These are phyloP conservation scores for Plecotus auritus DNA, from an alignment of 2,113 vertebrate genomes.

Conservation along the genomic window DNA sequence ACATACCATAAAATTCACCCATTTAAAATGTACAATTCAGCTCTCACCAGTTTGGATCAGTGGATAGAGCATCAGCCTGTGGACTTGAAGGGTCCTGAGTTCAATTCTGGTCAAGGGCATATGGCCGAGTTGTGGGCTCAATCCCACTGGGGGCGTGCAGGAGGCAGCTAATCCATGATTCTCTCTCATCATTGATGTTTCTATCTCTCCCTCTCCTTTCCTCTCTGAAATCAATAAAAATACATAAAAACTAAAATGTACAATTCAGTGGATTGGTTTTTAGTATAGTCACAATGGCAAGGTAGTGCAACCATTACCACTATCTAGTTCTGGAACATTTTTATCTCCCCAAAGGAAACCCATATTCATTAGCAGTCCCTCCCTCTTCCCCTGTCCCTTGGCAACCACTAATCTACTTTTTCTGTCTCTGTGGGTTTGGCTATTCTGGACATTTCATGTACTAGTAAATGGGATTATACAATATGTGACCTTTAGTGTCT, in stretches of 20 bases:
- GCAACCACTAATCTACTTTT: neutral
- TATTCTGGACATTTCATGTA: neutral
- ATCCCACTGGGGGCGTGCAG: no score
- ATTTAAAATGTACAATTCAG: neutral
- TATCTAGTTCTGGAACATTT: neutral
- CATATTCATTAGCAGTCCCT: neutral
- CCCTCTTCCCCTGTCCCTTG: neutral
- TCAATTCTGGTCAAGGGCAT: no score
- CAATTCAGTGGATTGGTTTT: neutral
- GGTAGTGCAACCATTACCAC: neutral
- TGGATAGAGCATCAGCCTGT: no score
- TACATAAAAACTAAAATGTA: neutral
- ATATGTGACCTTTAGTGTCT: neutral
- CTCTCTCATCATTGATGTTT: no score
- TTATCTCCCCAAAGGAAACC: neutral
- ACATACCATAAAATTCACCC: neutral
- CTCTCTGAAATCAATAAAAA: no score
- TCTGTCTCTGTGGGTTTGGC: neutral
- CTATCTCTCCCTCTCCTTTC: no score
- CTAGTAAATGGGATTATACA: neutral
- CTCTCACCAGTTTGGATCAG: no score
- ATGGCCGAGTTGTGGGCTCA: no score
- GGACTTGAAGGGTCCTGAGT: no score
- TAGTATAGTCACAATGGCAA: neutral
- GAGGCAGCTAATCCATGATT: no score